phyloP scores from a whole-genome alignment of 2,113 vertebrate species.

The Nothocercus julius region DNA sequence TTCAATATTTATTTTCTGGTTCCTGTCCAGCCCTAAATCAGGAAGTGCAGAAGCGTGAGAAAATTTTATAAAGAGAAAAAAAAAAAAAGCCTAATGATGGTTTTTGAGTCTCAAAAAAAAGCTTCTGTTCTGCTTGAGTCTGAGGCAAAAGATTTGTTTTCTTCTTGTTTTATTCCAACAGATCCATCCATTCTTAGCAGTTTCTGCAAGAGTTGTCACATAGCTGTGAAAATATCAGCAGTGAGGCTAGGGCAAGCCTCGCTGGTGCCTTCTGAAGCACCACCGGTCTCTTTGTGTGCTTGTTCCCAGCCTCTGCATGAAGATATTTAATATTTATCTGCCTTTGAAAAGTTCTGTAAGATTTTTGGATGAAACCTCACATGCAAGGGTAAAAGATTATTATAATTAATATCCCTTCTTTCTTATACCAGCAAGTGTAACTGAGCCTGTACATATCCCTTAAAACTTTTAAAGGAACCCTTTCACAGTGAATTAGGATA shows the following conservation, averaged over 20 bases:
- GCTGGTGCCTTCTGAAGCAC: background rate
- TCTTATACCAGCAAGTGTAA: background rate
- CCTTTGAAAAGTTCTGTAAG: background rate
- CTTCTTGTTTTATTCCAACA: slow-evolving; percentile 30
- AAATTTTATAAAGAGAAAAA: slow-evolving; percentile 67
- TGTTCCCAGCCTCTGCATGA: background rate
- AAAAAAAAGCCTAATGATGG: slow-evolving; percentile 36
- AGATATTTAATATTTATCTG: background rate
- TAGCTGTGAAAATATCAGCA: background rate
- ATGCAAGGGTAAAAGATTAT: background rate
- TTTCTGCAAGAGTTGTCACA: background rate
- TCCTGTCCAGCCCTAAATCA: slow-evolving; percentile 70
- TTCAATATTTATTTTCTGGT: slow-evolving; percentile 73
- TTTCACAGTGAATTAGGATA: slow-evolving; percentile 68
- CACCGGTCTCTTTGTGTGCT: fast-evolving
- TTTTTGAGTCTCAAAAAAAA: background rate
- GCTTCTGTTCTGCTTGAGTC: slow-evolving; percentile 46
- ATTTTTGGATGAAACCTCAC: background rate
- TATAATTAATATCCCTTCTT: background rate
- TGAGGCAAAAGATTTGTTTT: background rate
- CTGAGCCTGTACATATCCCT: background rate
- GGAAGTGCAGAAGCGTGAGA: slow-evolving; percentile 73
- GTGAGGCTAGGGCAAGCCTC: background rate
- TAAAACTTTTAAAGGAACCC: slow-evolving; percentile 52
- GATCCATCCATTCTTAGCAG: slow-evolving; percentile 39